These are phyloP conservation scores for Galaxea fascicularis DNA, from an alignment of 92 coral and sea anemone species.

Conservation along the genomic window DNA sequence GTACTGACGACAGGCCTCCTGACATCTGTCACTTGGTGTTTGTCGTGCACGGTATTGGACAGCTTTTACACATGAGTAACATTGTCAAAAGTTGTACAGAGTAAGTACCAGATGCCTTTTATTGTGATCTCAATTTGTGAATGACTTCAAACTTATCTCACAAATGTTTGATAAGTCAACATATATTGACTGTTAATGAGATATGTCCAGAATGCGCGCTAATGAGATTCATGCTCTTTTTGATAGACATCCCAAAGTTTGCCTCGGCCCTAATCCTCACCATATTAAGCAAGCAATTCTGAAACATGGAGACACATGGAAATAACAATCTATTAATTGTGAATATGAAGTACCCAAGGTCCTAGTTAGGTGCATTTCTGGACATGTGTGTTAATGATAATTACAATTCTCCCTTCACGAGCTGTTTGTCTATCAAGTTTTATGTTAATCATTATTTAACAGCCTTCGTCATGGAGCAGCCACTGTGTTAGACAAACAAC, in stretches of 20 bases:
- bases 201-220: too few relatives aligned
- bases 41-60: slow-evolving; percentile 98
- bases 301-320: too few relatives aligned
- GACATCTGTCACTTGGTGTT: slow-evolving; percentile 95
- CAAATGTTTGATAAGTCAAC: neutral
- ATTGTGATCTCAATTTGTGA: neutral
- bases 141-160: too few relatives aligned
- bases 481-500: slow-evolving; percentile 79
- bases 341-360: too few relatives aligned
- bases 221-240: too few relatives aligned
- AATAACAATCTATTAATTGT: too few relatives aligned
- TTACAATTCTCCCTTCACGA: neutral
- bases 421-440: neutral
- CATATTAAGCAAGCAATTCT: too few relatives aligned
- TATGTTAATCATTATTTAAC: neutral
- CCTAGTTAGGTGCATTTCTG: too few relatives aligned
- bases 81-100: slow-evolving; percentile 85
- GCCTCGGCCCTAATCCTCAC: too few relatives aligned
- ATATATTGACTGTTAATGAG: too few relatives aligned
- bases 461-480: slow-evolving; percentile 82
- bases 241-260: too few relatives aligned
- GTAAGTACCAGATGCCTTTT: slow-evolving; percentile 55
- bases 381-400: neutral
- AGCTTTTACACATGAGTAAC: slow-evolving; percentile 89
- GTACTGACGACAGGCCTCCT: slow-evolving; percentile 78